phyloP scores from a whole-genome alignment of 2,797 vertebrate species.

The Cynopterus sphinx region DNA sequence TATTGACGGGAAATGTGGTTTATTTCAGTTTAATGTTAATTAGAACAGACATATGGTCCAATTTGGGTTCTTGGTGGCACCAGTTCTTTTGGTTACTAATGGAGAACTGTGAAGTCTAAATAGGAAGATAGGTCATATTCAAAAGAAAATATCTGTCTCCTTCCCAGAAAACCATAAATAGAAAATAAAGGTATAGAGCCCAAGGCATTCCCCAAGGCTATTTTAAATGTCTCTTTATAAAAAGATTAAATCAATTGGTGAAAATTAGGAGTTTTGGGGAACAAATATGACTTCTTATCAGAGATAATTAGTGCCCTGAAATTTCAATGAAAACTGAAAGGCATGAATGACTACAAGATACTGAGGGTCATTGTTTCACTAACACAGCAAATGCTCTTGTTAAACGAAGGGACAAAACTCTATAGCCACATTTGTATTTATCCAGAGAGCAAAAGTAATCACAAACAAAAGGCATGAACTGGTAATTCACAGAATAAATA shows the following conservation, averaged over 20 bases:
- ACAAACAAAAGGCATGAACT: background rate
- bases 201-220: background rate
- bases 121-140: background rate
- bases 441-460: background rate
- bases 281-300: background rate
- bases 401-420: conserved; percentile 87
- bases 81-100: background rate
- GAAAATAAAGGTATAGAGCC: background rate
- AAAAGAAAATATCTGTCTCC: background rate
- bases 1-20: background rate
- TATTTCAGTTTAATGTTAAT: background rate
- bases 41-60: background rate
- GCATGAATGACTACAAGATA: background rate
- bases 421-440: conserved; percentile 79
- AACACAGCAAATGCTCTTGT: conserved; percentile 90
- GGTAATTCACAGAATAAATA: background rate
- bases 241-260: background rate
- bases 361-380: background rate
- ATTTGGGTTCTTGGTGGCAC: background rate
- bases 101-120: background rate
- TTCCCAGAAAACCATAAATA: conserved; percentile 14
- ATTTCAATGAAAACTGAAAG: background rate
- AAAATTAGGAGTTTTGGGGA: background rate
- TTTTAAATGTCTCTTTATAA: background rate
- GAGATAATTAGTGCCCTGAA: background rate